phyloP scores from a whole-genome alignment of 2,797 vertebrate species.

The Acrocephalus scirpaceus region DNA sequence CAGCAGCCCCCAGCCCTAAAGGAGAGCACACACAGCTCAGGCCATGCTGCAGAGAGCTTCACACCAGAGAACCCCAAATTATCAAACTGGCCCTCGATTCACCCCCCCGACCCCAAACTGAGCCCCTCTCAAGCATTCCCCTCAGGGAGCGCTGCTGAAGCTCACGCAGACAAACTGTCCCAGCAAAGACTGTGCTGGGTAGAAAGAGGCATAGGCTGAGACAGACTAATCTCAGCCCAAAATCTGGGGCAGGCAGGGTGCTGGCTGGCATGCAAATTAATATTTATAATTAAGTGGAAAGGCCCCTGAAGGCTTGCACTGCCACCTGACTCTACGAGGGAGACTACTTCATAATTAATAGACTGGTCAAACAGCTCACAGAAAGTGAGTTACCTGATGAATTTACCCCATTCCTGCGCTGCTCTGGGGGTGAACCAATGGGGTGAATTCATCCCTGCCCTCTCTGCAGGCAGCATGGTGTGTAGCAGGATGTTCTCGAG shows the following conservation, averaged over 20 bases:
- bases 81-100: accelerated
- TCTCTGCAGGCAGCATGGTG: not conserved
- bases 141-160: not conserved
- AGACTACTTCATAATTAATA: slow-evolving; percentile 61
- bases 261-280: slow-evolving; percentile 33
- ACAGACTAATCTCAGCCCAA: slow-evolving; percentile 4
- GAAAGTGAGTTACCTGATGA: not conserved
- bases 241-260: slow-evolving; percentile 39
- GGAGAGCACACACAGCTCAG: not conserved
- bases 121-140: not conserved
- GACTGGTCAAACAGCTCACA: not conserved
- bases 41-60: not conserved
- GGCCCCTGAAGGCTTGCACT: slow-evolving; percentile 38
- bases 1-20: not conserved
- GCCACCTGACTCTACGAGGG: not conserved
- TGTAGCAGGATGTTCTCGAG: accelerated
- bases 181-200: not conserved
- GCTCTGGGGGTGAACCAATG: not conserved
- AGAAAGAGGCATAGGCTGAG: not conserved
- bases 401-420: not conserved
- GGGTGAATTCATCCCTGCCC: not conserved
- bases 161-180: not conserved
- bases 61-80: not conserved
- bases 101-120: not conserved
- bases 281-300: slow-evolving; percentile 64